Conservation (phyloP, 2,888 invertebrate genomes). For the Baronia brevicornis region DNA sequence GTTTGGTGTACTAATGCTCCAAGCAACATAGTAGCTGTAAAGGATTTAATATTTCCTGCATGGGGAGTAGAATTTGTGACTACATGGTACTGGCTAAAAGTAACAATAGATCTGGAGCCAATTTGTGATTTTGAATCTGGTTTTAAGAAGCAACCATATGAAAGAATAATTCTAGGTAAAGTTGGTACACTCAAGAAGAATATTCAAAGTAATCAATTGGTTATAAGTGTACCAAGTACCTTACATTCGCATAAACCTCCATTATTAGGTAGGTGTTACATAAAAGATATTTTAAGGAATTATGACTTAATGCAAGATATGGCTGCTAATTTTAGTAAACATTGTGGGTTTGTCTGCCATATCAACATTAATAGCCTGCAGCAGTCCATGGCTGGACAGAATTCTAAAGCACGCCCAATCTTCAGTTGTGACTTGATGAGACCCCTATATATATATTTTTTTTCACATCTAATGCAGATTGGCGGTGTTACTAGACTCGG, state of each 20-base stretch:
- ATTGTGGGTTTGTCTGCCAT: no score
- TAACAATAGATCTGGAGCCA: slow-evolving; percentile 80
- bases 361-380: no score
- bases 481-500: no score
- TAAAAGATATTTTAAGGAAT: no score
- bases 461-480: no score
- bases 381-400: no score
- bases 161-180: slow-evolving; percentile 78
- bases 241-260: slow-evolving; percentile 98
- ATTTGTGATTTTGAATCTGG: slow-evolving; percentile 80
- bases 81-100: slow-evolving; percentile 93
- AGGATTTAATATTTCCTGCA: slow-evolving; percentile 81
- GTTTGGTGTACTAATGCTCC: slow-evolving; percentile 95
- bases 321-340: no score
- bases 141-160: slow-evolving; percentile 91
- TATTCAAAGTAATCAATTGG: slow-evolving; percentile 70
- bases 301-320: no score
- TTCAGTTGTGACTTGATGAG: no score
- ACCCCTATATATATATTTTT: no score
- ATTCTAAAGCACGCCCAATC: no score
- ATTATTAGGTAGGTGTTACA: slow-evolving; percentile 73
- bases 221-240: slow-evolving; percentile 92
- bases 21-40: slow-evolving; percentile 80
- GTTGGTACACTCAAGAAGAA: slow-evolving; percentile 37
- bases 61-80: slow-evolving; percentile 85